Base-by-base conservation (phyloP, 2,888 invertebrate species). In the Blera fallax region DNA sequence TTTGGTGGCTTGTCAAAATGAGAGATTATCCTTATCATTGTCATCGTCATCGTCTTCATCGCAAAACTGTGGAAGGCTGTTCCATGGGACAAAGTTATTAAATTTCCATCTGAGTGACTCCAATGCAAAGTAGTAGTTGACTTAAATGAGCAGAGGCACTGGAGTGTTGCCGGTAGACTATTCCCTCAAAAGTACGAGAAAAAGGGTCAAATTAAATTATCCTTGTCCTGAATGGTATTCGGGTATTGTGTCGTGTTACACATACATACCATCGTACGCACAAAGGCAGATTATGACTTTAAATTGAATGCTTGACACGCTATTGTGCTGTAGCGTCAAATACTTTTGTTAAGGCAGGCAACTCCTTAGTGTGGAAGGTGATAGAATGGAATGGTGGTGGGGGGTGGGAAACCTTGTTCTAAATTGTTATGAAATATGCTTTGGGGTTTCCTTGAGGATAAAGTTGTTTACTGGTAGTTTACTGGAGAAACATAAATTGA, bases 181-280 rank as follows among this genome's bases (percentile, higher is more conserved):
- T 6, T n/a, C 0, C 40, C 29, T 27, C 21, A 58, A 54, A 14
- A 32, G 52, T 62, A 45, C 7, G 8, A 0, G n/a, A 32, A 45
- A 73, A 78, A 48, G 78, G 82, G 52, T 83, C 72, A 78, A 67
- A 83, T 83, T 72, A 72, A 78, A 73, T 83, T 60, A 73, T 83
- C 21, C 78, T 58, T 62, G 37, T 48, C 54, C 60, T 43, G 54
- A 32, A 52, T 43, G 54, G 64, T 32, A 64, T 74, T 64, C 14
- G 43, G 50, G 60, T 27, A 72, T 62, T 64, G 43, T 64, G 32
- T 32, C 24, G 14, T 74, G 54, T 54, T 43, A 64, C 29, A 64
- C 40, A 32, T 24, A 43, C 21, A 32, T 24, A 43, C 21, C 32
- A 62, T 34, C 8, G 18, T 16, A 37, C 21, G 18, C 7, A 34